Evolutionary conservation across 2,888 invertebrate species (phyloP).

Genomic region (Venustoraphidia nigricollis): DNA sequence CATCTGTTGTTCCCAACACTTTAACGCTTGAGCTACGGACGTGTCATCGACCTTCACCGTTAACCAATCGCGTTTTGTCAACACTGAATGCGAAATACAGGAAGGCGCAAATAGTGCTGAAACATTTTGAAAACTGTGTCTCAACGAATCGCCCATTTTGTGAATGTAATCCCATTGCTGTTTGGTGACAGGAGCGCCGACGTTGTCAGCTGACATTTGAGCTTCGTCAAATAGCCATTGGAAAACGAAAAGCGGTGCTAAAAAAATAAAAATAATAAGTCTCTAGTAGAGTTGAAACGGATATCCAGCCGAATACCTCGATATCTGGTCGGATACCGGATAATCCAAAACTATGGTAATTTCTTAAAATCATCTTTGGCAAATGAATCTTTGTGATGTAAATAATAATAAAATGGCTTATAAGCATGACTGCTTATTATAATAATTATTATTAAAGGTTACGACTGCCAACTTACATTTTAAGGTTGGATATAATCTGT

Average conservation of each 20-base stretch:
- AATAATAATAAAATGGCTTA: no score
- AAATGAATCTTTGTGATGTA: no score
- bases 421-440: no score
- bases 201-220: conserved; percentile 84
- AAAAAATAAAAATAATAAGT: conserved; percentile 11
- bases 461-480: conserved; percentile 38
- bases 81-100: conserved; percentile 81
- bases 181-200: conserved; percentile 74
- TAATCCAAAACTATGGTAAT: no score
- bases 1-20: conserved; percentile 66
- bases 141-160: conserved; percentile 71
- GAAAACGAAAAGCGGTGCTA: conserved; percentile 81
- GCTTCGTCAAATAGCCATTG: conserved; percentile 94
- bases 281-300: neutral
- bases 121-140: conserved; percentile 68
- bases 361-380: no score
- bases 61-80: conserved; percentile 79
- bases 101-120: conserved; percentile 86
- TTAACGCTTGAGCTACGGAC: conserved; percentile 66
- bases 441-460: no score
- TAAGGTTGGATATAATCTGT: conserved; percentile 70
- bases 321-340: no score
- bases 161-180: conserved; percentile 91
- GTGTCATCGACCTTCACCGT: conserved; percentile 72
- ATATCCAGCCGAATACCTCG: no score